Percentiles rank a stretch among this genome's conserved stretches.
phyloP scores from a whole-genome alignment of 2,113 vertebrate species.

The Triplophysa rosa region DNA sequence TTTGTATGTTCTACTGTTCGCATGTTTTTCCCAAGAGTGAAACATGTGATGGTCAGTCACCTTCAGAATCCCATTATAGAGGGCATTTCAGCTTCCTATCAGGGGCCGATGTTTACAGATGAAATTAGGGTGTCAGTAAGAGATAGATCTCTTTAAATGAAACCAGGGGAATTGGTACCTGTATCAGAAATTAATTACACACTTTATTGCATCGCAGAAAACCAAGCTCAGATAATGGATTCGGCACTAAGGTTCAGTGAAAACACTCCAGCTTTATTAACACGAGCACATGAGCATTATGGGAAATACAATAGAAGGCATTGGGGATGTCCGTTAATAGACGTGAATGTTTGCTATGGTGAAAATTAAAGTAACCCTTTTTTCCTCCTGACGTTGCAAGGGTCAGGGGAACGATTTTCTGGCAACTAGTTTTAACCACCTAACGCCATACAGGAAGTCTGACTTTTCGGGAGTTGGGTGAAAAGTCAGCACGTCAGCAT shows the following conservation, averaged over 20 bases:
- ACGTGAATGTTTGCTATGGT: slow-evolving; percentile 6
- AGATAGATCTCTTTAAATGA: slow-evolving; percentile 14
- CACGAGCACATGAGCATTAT: slow-evolving; percentile 28
- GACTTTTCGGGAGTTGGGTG: slow-evolving; percentile 27
- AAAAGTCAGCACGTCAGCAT: slow-evolving; percentile 45
- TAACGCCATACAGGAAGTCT: background rate
- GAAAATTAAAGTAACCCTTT: slow-evolving; percentile 9
- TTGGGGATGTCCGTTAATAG: slow-evolving; percentile 23
- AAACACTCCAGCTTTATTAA: slow-evolving; percentile 41
- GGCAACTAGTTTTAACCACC: background rate
- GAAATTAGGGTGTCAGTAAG: background rate
- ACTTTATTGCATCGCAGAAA: slow-evolving; percentile 44
- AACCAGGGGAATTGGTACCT: slow-evolving; percentile 29
- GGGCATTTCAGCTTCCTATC: background rate
- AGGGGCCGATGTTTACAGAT: slow-evolving; percentile 34
- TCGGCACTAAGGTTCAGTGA: slow-evolving; percentile 5
- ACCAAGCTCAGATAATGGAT: slow-evolving; percentile 31
- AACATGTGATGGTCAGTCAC: background rate
- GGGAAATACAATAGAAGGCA: slow-evolving; percentile 13
- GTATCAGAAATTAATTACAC: slow-evolving; percentile 47
- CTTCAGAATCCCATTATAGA: background rate
- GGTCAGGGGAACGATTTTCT: background rate
- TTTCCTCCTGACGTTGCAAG: background rate
- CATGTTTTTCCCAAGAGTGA: background rate
- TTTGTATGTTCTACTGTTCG: background rate